A percentile compares a stretch with the other conserved stretches of the same genome.
phyloP scores from a whole-genome alignment of 1,140 invertebrate species.

The Drosophila ironensis region DNA sequence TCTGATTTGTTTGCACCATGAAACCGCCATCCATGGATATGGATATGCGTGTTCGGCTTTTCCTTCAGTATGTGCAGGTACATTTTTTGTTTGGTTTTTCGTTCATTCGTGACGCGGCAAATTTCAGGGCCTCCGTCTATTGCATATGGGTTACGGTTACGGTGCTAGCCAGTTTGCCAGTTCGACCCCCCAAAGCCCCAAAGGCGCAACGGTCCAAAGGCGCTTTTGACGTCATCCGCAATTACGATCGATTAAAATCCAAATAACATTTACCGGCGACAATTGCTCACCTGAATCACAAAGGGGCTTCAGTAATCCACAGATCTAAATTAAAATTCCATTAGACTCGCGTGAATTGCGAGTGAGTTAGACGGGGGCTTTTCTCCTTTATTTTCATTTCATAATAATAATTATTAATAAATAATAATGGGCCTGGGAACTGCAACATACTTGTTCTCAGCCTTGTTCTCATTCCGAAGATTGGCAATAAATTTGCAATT shows the following conservation, averaged over 20 bases:
- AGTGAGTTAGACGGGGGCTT: no score
- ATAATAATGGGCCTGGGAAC: no score
- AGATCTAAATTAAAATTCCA: slow-evolving; percentile 25
- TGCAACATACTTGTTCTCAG: no score
- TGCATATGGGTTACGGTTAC: slow-evolving; percentile 37
- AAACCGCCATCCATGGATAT: slow-evolving; percentile 45
- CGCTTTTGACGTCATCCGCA: slow-evolving; percentile 44
- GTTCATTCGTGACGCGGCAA: slow-evolving; percentile 60
- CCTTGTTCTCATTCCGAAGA: no score
- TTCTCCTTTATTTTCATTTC: no score
- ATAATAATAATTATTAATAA: neutral
- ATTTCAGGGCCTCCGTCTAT: slow-evolving; percentile 51
- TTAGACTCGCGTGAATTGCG: neutral
- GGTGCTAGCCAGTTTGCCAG: slow-evolving; percentile 8
- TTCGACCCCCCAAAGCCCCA: no score
- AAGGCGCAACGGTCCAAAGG: no score
- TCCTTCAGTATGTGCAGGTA: no score
- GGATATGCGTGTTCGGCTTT: slow-evolving; percentile 62
- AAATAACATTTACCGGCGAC: slow-evolving; percentile 48
- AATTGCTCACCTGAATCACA: slow-evolving; percentile 12
- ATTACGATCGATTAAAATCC: slow-evolving; percentile 66
- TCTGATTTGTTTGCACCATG: slow-evolving; percentile 57
- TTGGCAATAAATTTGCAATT: no score
- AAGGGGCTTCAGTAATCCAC: neutral
- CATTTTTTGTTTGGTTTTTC: slow-evolving; percentile 7